Conservation (phyloP, 2,113 vertebrate species). For the Aegotheles bennettii region DNA sequence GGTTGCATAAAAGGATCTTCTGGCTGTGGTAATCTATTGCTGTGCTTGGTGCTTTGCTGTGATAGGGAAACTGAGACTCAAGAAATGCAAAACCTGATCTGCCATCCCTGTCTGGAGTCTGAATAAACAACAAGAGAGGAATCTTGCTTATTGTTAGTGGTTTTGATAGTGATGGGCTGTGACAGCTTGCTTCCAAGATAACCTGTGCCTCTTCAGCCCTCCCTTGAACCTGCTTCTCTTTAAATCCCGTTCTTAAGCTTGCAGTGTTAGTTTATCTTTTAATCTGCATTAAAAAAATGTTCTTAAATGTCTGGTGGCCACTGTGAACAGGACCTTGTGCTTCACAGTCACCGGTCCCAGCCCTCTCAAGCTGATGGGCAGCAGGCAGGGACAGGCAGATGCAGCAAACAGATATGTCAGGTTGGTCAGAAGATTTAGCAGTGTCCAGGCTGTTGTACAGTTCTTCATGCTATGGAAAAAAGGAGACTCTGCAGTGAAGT, state of each 20-base stretch:
- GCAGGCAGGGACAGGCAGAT: background rate
- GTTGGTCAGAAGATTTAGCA: background rate
- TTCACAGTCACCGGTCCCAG: background rate
- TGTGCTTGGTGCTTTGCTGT: background rate
- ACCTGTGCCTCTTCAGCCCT: background rate
- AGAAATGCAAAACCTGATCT: background rate
- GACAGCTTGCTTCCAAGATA: background rate
- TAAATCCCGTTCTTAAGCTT: background rate
- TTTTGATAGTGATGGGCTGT: background rate
- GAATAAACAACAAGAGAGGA: background rate
- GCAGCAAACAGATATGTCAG: background rate
- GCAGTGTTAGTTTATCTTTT: background rate
- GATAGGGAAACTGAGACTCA: background rate
- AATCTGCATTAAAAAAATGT: background rate
- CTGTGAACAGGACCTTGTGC: background rate
- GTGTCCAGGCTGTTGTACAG: background rate
- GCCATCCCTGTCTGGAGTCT: background rate
- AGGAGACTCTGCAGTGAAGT: background rate
- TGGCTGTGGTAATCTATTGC: background rate
- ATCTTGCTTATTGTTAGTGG: background rate
- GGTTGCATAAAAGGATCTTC: constrained; percentile 12
- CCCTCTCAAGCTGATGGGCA: background rate
- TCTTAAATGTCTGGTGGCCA: background rate
- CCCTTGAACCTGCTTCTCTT: background rate
- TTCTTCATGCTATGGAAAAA: background rate